These are phyloP conservation scores for Hexactinellida sp. DNA, from an alignment of 37 sponge, comb jelly and placozoan species.

Conservation along the genomic window DNA sequence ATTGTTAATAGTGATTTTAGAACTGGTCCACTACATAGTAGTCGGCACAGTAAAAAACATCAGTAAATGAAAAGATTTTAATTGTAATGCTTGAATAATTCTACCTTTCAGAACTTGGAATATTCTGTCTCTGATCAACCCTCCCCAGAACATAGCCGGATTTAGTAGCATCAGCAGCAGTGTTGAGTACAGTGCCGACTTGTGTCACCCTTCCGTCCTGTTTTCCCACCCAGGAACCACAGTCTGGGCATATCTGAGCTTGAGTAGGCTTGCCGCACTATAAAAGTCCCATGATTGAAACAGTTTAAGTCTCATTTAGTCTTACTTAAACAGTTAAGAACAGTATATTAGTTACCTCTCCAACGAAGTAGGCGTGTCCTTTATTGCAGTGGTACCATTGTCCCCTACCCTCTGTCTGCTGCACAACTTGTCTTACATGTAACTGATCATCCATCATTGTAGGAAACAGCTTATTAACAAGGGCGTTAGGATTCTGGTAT, in stretches of 20 bases:
- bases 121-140: background rate
- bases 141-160: background rate
- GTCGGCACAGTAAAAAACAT: too few relatives aligned
- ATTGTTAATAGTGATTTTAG: too few relatives aligned
- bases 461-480: background rate
- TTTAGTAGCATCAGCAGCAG: background rate
- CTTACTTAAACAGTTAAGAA: background rate
- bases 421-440: background rate
- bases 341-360: too few relatives aligned
- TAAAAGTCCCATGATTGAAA: background rate
- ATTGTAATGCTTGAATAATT: too few relatives aligned
- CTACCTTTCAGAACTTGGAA: slow-evolving; percentile 1
- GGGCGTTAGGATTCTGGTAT: background rate
- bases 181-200: background rate
- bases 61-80: too few relatives aligned
- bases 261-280: background rate
- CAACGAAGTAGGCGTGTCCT: background rate
- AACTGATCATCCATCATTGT: slow-evolving; percentile 10
- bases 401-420: background rate
- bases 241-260: background rate
- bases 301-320: background rate
- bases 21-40: too few relatives aligned
- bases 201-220: background rate
- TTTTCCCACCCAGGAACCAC: background rate
- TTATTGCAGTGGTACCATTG: background rate